A percentile compares a stretch with the other conserved stretches of the same genome.
phyloP scores from a whole-genome alignment of 2,113 vertebrate genomes.

The Dendrocopos noguchii region DNA sequence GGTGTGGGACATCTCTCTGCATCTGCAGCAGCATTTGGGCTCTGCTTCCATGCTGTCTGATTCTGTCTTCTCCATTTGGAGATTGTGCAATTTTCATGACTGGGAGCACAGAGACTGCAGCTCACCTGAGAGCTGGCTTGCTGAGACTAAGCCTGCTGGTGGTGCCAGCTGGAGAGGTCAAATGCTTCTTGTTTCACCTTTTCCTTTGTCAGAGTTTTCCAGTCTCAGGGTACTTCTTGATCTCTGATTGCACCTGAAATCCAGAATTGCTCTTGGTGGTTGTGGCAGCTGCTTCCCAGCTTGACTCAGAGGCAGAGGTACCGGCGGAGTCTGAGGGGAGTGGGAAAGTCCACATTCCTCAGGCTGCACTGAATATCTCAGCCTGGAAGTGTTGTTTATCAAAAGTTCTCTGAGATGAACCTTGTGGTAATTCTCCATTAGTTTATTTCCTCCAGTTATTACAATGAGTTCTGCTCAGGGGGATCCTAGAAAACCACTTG shows the following conservation, averaged over 20 bases:
- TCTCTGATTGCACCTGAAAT: conserved; percentile 21
- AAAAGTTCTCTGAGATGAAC: conserved; percentile 59
- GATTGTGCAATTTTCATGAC: not conserved
- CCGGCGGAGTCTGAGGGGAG: not conserved
- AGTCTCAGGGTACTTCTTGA: not conserved
- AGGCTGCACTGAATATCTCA: conserved; percentile 54
- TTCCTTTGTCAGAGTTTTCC: not conserved
- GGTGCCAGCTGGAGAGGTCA: not conserved
- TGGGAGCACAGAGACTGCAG: not conserved
- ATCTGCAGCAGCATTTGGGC: not conserved
- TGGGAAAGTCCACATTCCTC: conserved; percentile 67
- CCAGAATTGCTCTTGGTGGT: conserved; percentile 2
- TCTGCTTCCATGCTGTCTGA: not conserved
- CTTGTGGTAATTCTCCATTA: conserved; percentile 68
- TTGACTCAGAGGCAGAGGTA: not conserved
- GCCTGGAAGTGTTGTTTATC: conserved; percentile 73
- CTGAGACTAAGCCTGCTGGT: not conserved
- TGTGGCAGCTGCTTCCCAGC: conserved; percentile 41
- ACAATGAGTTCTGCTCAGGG: conserved; percentile 69
- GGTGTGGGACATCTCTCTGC: not conserved
- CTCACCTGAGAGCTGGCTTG: not conserved
- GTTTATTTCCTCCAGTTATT: conserved; percentile 73
- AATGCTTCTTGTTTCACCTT: not conserved
- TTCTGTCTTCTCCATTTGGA: not conserved
- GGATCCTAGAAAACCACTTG: conserved; percentile 70